phyloP scores from a whole-genome alignment of 2,888 invertebrate genomes.

The Phytoseiulus persimilis region DNA sequence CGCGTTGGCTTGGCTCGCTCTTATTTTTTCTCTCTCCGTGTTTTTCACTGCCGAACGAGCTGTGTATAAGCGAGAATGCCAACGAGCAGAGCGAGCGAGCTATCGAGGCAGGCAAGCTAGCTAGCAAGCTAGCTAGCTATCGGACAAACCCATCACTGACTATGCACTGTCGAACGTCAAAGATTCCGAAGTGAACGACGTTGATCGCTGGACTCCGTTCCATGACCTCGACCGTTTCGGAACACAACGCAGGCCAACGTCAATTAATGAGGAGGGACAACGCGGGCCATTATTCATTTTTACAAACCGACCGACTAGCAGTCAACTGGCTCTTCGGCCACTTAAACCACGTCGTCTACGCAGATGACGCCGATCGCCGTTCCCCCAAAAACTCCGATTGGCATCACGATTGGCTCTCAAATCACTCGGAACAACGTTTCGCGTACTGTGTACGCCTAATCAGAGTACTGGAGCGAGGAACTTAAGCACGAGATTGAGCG shows the following conservation, averaged over 20 bases:
- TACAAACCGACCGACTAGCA: not conserved
- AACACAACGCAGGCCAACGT: not conserved
- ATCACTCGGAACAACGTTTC: no score
- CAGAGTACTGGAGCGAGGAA: no score
- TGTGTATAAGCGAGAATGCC: not conserved
- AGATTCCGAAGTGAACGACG: not conserved
- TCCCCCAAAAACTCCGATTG: no score
- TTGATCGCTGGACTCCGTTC: not conserved
- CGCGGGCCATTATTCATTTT: not conserved
- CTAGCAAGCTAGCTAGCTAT: not conserved
- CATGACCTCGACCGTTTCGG: not conserved
- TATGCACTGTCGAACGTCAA: not conserved
- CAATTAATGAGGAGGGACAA: not conserved
- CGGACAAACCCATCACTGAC: not conserved
- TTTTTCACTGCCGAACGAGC: constrained; percentile 5
- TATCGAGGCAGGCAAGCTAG: not conserved
- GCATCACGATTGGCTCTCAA: no score
- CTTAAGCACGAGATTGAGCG: no score
- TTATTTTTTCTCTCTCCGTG: not conserved
- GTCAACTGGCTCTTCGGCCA: not conserved
- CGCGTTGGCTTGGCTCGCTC: not conserved
- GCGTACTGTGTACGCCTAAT: no score
- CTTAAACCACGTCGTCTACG: not conserved
- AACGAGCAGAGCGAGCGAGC: not conserved
- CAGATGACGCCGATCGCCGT: no score